Evolutionary conservation across 2,113 vertebrate genomes (phyloP).

Genomic region (Microtus oregoni): DNA sequence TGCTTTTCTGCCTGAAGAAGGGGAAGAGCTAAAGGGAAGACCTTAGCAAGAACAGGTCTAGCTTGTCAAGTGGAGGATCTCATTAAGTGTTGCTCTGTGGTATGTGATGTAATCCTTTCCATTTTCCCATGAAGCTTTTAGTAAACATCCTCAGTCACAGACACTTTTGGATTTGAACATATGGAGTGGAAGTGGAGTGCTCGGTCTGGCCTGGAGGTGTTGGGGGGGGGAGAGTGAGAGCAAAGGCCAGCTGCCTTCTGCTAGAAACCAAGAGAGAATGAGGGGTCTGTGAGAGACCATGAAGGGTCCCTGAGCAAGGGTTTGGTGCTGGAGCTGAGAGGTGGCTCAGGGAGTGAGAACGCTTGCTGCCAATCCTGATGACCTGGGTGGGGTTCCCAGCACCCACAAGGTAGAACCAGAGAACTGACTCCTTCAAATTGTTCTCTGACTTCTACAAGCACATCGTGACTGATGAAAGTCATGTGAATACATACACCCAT

Average conservation of each 20-base stretch:
- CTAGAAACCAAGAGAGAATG: not conserved
- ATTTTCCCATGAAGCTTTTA: slow-evolving; percentile 36
- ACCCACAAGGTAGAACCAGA: not conserved
- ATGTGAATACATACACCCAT: not conserved
- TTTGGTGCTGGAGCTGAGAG: not conserved
- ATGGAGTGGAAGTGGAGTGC: not conserved
- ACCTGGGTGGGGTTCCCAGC: not conserved
- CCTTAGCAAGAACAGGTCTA: slow-evolving; percentile 25
- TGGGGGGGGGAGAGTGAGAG: no score
- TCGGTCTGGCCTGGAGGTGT: not conserved
- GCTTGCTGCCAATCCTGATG: not conserved
- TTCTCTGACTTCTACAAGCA: not conserved
- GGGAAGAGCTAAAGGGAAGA: not conserved
- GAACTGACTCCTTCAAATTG: not conserved
- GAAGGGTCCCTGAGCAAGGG: not conserved
- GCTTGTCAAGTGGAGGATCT: slow-evolving; percentile 33
- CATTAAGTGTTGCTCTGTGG: slow-evolving; percentile 11
- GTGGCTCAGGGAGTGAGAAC: not conserved
- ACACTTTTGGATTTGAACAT: not conserved
- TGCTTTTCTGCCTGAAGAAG: not conserved
- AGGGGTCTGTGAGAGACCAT: not conserved
- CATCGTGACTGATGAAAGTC: not conserved
- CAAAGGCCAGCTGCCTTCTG: not conserved
- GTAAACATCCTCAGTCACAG: slow-evolving; percentile 40
- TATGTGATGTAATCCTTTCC: not conserved